These are phyloP conservation scores for Clarias pachynema DNA, from an alignment of 2,797 vertebrate genomes.

Conservation along the genomic window DNA sequence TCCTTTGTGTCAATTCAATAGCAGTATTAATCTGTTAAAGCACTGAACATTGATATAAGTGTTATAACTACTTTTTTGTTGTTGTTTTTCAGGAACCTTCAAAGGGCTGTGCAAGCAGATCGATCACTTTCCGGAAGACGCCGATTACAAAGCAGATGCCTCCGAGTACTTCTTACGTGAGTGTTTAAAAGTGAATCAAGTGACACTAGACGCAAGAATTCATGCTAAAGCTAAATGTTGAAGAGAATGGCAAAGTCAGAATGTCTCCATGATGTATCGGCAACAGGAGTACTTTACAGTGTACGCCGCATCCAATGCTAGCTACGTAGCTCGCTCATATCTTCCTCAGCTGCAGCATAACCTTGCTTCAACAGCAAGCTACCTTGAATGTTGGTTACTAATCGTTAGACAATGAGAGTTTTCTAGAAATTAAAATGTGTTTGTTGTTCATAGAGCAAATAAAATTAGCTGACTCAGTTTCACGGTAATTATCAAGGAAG, in stretches of 20 bases:
- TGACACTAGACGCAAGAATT: not conserved
- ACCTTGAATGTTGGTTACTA: not conserved
- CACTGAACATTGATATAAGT: not conserved
- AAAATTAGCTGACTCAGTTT: not conserved
- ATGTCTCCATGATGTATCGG: not conserved
- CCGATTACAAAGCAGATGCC: conserved; percentile 95
- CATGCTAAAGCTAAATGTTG: not conserved
- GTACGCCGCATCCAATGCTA: not conserved
- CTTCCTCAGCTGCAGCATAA: not conserved
- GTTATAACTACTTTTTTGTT: conserved; percentile 48
- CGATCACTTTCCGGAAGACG: conserved; percentile 98
- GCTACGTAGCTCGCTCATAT: not conserved
- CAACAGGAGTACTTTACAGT: no score
- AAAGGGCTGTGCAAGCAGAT: conserved; percentile 99
- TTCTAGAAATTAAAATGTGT: not conserved
- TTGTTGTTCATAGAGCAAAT: not conserved
- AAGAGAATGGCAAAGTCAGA: not conserved
- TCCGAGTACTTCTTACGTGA: conserved; percentile 99
- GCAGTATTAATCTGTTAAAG: not conserved
- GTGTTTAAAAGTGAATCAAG: conserved; percentile 61
- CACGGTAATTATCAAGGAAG: not conserved
- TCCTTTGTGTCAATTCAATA: not conserved
- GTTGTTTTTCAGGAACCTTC: conserved; percentile 85
- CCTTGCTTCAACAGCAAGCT: not conserved
- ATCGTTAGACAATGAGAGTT: not conserved